Percentiles rank a stretch among this genome's conserved stretches.
These are phyloP conservation scores for Acanthiza pusilla DNA, from an alignment of 2,797 vertebrate genomes.

Conservation along the genomic window DNA sequence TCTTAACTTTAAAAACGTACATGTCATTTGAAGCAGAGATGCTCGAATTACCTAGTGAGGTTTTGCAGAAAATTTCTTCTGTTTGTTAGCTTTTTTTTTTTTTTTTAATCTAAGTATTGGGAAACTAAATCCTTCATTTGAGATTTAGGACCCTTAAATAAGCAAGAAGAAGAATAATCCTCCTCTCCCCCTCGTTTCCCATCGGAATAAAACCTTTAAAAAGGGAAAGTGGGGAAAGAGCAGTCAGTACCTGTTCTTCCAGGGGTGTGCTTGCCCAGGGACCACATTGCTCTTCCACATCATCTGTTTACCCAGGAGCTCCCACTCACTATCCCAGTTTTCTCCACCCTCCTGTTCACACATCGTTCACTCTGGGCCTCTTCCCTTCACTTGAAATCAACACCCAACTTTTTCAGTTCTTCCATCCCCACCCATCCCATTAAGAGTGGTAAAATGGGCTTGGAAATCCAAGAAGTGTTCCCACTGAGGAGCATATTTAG, in stretches of 20 bases:
- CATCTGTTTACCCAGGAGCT: neutral
- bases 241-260: neutral
- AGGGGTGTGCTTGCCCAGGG: neutral
- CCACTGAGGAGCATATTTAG: neutral
- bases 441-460: neutral
- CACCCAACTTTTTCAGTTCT: neutral
- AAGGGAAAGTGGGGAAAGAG: neutral
- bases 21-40: neutral
- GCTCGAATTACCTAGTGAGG: neutral
- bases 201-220: neutral
- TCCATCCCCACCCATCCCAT: neutral
- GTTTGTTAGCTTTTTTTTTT: neutral
- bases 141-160: neutral
- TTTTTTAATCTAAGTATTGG: neutral
- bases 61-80: neutral
- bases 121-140: neutral
- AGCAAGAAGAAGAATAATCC: neutral
- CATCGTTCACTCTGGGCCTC: accelerated
- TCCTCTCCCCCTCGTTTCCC: neutral
- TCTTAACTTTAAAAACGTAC: neutral
- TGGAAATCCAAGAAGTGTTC: neutral
- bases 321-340: neutral
- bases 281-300: neutral
- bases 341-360: neutral
- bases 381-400: neutral